Conservation (phyloP, 2,888 invertebrate genomes). For the Aromia moschata region DNA sequence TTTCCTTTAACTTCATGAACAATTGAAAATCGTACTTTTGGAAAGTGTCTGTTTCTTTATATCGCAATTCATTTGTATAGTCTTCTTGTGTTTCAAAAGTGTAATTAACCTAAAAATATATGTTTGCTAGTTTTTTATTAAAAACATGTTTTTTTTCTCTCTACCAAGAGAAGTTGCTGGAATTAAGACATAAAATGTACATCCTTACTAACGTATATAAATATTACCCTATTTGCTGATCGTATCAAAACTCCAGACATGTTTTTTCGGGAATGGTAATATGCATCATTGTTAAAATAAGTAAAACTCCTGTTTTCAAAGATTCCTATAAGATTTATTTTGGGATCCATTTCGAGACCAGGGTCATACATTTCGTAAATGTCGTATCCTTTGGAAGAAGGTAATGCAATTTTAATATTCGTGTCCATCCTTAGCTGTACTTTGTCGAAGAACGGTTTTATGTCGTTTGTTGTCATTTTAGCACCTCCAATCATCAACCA, state of each 20-base stretch:
- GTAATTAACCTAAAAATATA: constrained; percentile 30
- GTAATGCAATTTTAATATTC: constrained; percentile 39
- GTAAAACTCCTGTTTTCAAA: constrained; percentile 10
- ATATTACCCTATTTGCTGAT: constrained; percentile 46
- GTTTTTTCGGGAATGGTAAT: constrained; percentile 47
- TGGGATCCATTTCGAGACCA: constrained; percentile 34
- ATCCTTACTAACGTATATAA: too few relatives aligned
- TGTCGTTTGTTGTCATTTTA: constrained; percentile 3
- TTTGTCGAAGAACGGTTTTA: constrained; percentile 26
- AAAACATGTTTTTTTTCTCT: too few relatives aligned
- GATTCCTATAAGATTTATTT: constrained; percentile 8
- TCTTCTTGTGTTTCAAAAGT: constrained; percentile 26
- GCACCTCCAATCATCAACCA: constrained; percentile 35
- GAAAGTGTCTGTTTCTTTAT: constrained; percentile 38
- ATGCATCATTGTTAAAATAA: constrained; percentile 21
- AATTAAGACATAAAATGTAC: too few relatives aligned
- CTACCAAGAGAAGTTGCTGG: too few relatives aligned
- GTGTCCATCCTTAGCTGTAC: constrained; percentile 44
- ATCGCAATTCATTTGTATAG: constrained; percentile 19
- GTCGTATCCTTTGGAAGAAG: constrained; percentile 24
- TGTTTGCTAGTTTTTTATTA: too few relatives aligned
- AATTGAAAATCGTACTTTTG: constrained; percentile 48
- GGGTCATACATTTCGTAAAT: constrained; percentile 47
- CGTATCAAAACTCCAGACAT: constrained; percentile 46
- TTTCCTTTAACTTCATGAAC: constrained; percentile 44